A percentile compares a stretch with the other conserved stretches of the same genome.
phyloP scores from a whole-genome alignment of 1,140 invertebrate species.

The Cydia pomonella region DNA sequence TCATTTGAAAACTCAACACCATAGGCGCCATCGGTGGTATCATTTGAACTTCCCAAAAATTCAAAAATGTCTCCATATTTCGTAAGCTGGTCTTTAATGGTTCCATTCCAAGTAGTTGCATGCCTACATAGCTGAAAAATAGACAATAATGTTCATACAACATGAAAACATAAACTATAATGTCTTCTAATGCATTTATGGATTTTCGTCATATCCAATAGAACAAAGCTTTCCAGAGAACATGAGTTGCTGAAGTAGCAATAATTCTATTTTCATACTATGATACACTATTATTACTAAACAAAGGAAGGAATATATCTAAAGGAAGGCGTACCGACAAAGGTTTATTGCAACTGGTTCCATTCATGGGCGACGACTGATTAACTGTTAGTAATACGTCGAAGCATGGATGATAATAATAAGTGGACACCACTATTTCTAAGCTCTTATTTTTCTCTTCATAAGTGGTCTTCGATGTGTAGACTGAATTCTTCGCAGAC shows the following conservation, averaged over 20 bases:
- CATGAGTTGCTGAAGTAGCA: not conserved
- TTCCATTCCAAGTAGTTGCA: conserved; percentile 43
- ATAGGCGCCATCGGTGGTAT: conserved; percentile 35
- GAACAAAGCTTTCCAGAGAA: conserved; percentile 1
- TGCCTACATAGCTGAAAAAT: conserved; percentile 63
- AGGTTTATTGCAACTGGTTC: conserved; percentile 49
- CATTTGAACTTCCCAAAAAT: conserved; percentile 57
- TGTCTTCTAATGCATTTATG: not conserved
- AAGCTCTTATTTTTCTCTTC: conserved; percentile 46
- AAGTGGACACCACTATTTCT: conserved; percentile 57
- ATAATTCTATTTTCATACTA: conserved; percentile 16
- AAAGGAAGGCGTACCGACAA: conserved; percentile 57
- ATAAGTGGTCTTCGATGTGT: conserved; percentile 49
- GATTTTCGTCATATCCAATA: not conserved
- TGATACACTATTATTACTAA: conserved; percentile 26
- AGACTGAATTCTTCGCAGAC: conserved; percentile 55
- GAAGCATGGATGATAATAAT: conserved; percentile 72
- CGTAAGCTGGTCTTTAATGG: conserved; percentile 34
- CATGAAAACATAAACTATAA: not conserved
- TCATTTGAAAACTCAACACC: conserved; percentile 50
- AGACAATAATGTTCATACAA: not conserved
- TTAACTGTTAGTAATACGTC: conserved; percentile 50
- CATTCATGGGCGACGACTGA: conserved; percentile 35
- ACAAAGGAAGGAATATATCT: conserved; percentile 26
- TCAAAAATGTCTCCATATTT: conserved; percentile 46